These are phyloP conservation scores for Ophion ventricosus DNA, from an alignment of 2,888 invertebrate species.

Conservation along the genomic window DNA sequence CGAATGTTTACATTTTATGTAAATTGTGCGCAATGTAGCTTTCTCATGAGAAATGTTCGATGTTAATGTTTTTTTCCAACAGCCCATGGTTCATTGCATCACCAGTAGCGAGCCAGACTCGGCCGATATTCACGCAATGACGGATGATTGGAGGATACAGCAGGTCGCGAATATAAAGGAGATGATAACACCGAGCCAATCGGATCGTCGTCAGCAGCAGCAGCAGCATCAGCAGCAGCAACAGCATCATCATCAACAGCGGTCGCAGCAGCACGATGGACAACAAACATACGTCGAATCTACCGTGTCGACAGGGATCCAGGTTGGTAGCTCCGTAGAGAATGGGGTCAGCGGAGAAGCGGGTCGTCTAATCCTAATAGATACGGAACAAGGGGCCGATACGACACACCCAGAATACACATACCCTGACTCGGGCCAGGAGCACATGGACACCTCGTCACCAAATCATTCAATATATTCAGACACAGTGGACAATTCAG, in stretches of 20 bases:
- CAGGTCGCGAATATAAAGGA: slow-evolving; percentile 78
- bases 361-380: slow-evolving; percentile 80
- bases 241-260: slow-evolving; percentile 77
- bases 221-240: slow-evolving; percentile 75
- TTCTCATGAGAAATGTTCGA: no score
- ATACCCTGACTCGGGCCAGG: slow-evolving; percentile 78
- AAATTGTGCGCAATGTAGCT: no score
- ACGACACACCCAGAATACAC: slow-evolving; percentile 83
- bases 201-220: slow-evolving; percentile 74
- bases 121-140: slow-evolving; percentile 82
- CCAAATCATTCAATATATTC: slow-evolving; percentile 77
- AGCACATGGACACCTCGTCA: slow-evolving; percentile 80
- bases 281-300: slow-evolving; percentile 81
- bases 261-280: slow-evolving; percentile 78
- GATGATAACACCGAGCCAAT: slow-evolving; percentile 74
- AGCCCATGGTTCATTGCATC: slow-evolving; percentile 94
- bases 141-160: slow-evolving; percentile 80
- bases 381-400: slow-evolving; percentile 82
- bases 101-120: slow-evolving; percentile 93
- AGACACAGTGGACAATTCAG: slow-evolving; percentile 77
- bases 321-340: slow-evolving; percentile 82
- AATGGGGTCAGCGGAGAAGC: slow-evolving; percentile 72
- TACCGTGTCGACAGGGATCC: slow-evolving; percentile 82
- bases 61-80: slow-evolving; percentile 61
- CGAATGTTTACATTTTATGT: no score